Evolutionary conservation across 23 tunicate species (phyloP).

Genomic region (Trididemnum clinides): DNA sequence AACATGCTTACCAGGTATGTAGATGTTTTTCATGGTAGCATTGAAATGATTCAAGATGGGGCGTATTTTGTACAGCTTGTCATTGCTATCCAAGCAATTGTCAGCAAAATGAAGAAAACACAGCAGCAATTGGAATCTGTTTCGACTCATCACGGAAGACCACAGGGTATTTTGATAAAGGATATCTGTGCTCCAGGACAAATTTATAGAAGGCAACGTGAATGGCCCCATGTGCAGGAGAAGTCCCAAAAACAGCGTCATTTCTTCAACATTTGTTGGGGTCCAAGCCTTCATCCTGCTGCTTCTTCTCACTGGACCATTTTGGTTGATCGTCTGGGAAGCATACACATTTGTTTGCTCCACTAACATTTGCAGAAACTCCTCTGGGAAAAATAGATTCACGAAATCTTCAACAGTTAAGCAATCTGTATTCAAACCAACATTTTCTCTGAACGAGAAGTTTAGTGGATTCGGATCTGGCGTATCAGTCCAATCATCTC

Average conservation of each 20-base stretch:
- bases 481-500: not conserved
- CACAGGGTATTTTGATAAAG: not conserved
- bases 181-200: not conserved
- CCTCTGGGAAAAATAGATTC: not conserved
- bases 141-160: not conserved
- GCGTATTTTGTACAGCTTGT: not conserved
- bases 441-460: not conserved
- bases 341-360: not conserved
- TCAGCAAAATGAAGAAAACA: constrained; percentile 1
- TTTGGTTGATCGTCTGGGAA: not conserved
- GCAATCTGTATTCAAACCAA: not conserved
- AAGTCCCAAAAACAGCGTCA: not conserved
- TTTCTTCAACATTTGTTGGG: not conserved
- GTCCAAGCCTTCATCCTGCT: not conserved
- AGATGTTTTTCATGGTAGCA: not conserved
- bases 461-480: not conserved
- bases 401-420: not conserved
- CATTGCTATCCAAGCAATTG: not conserved
- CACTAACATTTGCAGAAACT: not conserved
- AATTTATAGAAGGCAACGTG: not conserved
- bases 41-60: constrained; percentile 11
- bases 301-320: constrained; percentile 6
- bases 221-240: not conserved
- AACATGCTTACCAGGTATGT: not conserved
- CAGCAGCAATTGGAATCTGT: constrained; percentile 14